phyloP scores from a whole-genome alignment of 2,797 vertebrate species.

The Phataginus tricuspis region DNA sequence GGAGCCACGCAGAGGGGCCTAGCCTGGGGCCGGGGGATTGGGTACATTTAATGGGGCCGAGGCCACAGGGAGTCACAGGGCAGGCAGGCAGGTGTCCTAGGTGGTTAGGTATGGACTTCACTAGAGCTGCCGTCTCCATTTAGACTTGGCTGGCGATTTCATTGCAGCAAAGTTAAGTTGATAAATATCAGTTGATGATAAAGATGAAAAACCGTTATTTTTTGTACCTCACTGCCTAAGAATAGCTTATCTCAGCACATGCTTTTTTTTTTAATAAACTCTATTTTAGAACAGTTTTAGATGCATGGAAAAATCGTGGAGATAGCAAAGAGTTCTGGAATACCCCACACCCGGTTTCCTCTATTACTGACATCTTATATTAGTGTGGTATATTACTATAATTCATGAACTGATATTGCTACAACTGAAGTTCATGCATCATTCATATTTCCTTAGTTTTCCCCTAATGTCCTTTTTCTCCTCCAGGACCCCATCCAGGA shows the following conservation, averaged over 20 bases:
- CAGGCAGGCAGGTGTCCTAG: too few species aligned
- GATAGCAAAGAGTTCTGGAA: background rate
- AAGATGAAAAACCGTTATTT: background rate
- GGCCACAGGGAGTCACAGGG: background rate
- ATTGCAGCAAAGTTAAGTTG: background rate
- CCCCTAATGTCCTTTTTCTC: background rate
- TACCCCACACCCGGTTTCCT: background rate
- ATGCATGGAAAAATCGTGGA: background rate
- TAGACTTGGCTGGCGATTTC: background rate
- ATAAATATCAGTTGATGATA: background rate
- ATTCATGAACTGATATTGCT: accelerated
- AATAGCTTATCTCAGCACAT: background rate
- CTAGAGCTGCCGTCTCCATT: background rate
- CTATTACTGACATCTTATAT: background rate
- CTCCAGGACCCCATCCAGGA: background rate
- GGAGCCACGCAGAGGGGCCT: too few species aligned
- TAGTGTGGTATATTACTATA: background rate
- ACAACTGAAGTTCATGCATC: background rate
- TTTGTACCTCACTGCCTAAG: background rate
- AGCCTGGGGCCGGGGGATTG: background rate
- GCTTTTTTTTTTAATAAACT: background rate
- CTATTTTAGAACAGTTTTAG: background rate
- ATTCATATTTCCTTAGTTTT: too few species aligned
- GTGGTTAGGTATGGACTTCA: background rate
- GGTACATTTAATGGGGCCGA: too few species aligned